Conservation (phyloP, 64 coral and sea anemone species). For the Acropora yongei region DNA sequence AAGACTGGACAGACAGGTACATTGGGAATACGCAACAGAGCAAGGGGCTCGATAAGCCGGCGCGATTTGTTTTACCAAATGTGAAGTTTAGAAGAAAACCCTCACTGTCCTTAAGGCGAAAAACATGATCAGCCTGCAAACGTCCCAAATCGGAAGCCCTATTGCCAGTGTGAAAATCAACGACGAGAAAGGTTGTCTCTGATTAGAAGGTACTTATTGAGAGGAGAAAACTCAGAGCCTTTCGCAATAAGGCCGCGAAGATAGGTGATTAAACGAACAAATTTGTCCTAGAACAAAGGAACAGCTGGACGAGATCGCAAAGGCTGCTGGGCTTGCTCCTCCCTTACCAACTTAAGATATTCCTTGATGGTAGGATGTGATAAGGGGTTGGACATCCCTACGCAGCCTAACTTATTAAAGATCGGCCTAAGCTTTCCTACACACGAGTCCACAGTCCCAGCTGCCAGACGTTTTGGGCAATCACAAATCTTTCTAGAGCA, state of each 20-base stretch:
- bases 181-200: no score
- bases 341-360: conserved; percentile 26
- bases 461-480: conserved; percentile 48
- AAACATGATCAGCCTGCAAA: not conserved
- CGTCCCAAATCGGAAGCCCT: no score
- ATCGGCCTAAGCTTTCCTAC: conserved; percentile 36
- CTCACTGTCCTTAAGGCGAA: conserved; percentile 10
- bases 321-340: not conserved
- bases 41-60: not conserved
- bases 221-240: not conserved
- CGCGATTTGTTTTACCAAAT: not conserved
- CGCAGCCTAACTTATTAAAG: conserved; percentile 46
- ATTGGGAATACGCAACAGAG: no score
- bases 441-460: conserved; percentile 34
- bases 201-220: not conserved
- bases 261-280: conserved; percentile 7
- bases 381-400: conserved; percentile 7
- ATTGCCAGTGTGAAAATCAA: no score
- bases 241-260: not conserved
- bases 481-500: not conserved
- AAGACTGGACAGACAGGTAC: no score
- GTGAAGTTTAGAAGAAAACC: not conserved
- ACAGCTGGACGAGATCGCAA: conserved; percentile 13
- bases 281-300: conserved; percentile 28
- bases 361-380: conserved; percentile 35